Percentiles rank a stretch among this genome's conserved stretches.
phyloP scores from a whole-genome alignment of 2,888 invertebrate species.

The Callyntrura guangdongensis region DNA sequence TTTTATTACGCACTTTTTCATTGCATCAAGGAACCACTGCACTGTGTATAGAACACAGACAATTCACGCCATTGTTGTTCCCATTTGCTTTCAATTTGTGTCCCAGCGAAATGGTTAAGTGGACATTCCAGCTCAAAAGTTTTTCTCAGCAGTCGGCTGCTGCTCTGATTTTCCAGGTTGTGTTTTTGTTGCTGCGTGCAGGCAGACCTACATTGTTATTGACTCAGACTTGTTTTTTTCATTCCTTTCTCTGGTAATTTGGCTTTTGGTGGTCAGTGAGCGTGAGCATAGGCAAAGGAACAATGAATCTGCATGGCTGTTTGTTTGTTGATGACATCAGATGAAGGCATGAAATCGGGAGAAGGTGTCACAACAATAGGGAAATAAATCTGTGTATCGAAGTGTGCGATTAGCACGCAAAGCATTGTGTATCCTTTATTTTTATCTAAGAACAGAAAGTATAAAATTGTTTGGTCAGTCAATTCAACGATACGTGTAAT shows the following conservation, averaged over 20 bases:
- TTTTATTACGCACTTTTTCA: background rate
- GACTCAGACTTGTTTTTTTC: constrained; percentile 48
- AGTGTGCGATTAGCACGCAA: constrained; percentile 60
- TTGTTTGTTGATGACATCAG: constrained; percentile 52
- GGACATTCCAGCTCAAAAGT: constrained; percentile 32
- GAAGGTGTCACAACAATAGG: constrained; percentile 72
- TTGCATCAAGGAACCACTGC: constrained; percentile 1
- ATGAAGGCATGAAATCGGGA: constrained; percentile 66
- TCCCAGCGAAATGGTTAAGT: background rate
- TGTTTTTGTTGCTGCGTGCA: background rate
- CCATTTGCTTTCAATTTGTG: constrained; percentile 24
- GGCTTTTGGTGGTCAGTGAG: constrained; percentile 71
- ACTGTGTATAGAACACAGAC: background rate
- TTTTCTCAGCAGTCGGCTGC: background rate
- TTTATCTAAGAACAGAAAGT: background rate
- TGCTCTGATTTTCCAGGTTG: constrained; percentile 64
- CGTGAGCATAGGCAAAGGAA: constrained; percentile 28
- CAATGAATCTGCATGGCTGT: constrained; percentile 52
- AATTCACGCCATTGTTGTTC: constrained; percentile 59
- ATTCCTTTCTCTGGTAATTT: constrained; percentile 47
- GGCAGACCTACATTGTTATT: background rate
- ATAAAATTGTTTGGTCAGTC: background rate
- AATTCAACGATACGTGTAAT: background rate
- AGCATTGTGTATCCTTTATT: background rate
- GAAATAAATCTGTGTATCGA: constrained; percentile 69